Evolutionary conservation across 2,797 vertebrate species (phyloP).

Genomic region (Allobates femoralis): DNA sequence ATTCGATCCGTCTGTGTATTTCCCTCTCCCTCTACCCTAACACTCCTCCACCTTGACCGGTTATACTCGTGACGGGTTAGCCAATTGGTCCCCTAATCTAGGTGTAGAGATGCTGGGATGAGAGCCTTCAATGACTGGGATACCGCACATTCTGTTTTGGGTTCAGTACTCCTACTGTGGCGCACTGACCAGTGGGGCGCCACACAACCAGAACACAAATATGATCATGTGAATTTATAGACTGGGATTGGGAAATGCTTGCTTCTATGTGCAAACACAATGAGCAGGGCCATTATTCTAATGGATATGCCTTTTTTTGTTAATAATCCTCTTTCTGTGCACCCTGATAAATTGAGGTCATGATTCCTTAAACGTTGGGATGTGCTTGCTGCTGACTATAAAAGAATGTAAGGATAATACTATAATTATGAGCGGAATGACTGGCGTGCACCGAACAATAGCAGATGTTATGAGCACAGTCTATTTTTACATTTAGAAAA

Average conservation of each 20-base stretch:
- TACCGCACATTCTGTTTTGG: no score
- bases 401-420: not conserved
- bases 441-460: not conserved
- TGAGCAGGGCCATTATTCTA: not conserved
- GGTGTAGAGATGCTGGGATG: no score
- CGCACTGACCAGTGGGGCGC: no score
- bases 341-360: slow-evolving; percentile 2
- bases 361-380: not conserved
- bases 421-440: not conserved
- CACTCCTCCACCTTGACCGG: no score
- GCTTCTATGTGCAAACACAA: not conserved
- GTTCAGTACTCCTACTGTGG: no score
- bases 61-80: no score
- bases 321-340: not conserved
- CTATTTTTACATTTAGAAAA: not conserved
- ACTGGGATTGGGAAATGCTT: not conserved
- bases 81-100: no score
- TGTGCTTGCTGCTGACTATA: not conserved
- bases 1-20: no score
- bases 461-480: not conserved
- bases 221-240: not conserved
- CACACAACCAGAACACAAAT: no score
- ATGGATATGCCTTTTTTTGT: not conserved
- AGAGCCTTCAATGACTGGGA: no score
- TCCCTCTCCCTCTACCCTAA: no score